Conservation (phyloP, 2,113 vertebrate genomes). For the Propithecus coquereli region DNA sequence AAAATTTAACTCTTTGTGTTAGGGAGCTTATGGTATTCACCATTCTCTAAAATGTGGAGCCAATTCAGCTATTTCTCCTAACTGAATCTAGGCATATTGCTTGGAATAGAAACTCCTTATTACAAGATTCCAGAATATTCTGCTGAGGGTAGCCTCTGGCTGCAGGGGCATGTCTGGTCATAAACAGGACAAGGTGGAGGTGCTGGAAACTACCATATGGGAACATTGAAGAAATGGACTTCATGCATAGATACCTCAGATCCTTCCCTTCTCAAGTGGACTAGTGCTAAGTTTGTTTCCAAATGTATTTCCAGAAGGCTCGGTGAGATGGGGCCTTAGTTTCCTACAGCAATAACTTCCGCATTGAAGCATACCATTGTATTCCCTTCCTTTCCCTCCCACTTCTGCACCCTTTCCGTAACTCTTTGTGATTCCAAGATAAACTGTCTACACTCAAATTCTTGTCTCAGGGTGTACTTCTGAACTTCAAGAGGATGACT, state of each 20-base stretch:
- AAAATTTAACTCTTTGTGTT: neutral
- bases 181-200: rapidly evolving
- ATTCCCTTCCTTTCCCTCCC: neutral
- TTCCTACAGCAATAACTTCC: neutral
- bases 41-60: neutral
- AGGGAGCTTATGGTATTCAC: no score
- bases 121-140: neutral
- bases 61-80: neutral
- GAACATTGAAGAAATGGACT: neutral
- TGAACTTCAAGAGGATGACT: neutral
- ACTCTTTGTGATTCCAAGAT: neutral
- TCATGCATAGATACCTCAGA: neutral
- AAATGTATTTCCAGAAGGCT: neutral
- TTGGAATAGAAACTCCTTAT: neutral
- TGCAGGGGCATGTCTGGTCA: neutral
- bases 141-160: neutral
- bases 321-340: rapidly evolving
- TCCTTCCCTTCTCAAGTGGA: neutral
- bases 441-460: neutral
- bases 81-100: neutral
- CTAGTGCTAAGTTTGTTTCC: neutral
- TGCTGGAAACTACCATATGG: neutral
- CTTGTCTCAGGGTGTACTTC: neutral
- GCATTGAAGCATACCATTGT: no score
- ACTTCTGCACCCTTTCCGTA: neutral